Evolutionary conservation across 30 jellyfish, hydroid and myxozoan genomes (phyloP).

Genomic region (Chrysaora quinquecirrha): DNA sequence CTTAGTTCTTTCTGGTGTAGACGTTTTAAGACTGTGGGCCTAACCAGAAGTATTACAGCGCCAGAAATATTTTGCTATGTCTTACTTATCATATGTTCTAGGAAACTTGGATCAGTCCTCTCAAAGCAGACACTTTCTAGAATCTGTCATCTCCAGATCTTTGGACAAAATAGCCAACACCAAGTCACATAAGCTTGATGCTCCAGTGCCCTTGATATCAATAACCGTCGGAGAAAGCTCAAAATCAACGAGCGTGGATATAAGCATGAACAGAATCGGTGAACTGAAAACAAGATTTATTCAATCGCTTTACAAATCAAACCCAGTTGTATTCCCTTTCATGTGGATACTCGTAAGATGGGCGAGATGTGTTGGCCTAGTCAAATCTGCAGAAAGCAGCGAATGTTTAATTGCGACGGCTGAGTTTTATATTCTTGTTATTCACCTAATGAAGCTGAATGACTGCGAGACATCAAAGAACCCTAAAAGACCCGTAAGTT

Average conservation of each 20-base stretch:
- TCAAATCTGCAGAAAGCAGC: constrained; percentile 36
- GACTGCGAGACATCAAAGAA: neutral
- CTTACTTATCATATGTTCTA: too few relatives aligned
- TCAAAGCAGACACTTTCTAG: constrained; percentile 49
- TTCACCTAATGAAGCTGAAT: constrained; percentile 36
- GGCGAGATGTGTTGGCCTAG: constrained; percentile 77
- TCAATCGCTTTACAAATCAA: constrained; percentile 42
- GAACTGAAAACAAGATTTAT: constrained; percentile 57
- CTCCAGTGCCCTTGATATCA: constrained; percentile 62
- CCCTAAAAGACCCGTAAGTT: neutral
- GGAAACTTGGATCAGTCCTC: neutral
- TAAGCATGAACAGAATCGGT: constrained; percentile 71
- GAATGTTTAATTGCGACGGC: constrained; percentile 73
- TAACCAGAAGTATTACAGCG: too few relatives aligned
- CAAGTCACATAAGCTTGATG: constrained; percentile 55
- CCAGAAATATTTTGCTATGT: too few relatives aligned
- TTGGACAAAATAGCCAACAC: constrained; percentile 59
- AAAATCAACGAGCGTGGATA: constrained; percentile 43
- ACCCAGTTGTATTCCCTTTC: constrained; percentile 30
- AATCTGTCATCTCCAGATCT: constrained; percentile 52
- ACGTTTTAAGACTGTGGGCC: too few relatives aligned
- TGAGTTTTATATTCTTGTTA: constrained; percentile 72
- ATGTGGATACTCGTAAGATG: constrained; percentile 83
- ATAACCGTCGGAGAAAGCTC: constrained; percentile 63
- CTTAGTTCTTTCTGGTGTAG: too few relatives aligned